These are phyloP conservation scores for Trilocha varians DNA, from an alignment of 2,888 invertebrate species.

Conservation along the genomic window DNA sequence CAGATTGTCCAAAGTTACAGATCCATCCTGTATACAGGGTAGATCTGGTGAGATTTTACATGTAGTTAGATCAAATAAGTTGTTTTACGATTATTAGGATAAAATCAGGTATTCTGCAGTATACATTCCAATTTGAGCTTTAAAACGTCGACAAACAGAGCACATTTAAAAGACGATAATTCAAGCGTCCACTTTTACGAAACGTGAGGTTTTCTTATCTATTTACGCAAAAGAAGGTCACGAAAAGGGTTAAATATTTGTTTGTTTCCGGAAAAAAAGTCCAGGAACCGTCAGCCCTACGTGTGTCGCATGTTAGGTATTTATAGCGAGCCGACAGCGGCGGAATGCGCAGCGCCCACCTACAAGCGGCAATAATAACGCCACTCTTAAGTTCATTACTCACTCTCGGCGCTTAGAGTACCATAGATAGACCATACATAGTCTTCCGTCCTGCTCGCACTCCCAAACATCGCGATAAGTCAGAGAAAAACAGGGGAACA, in stretches of 20 bases:
- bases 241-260: background rate
- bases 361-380: slow-evolving; percentile 41
- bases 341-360: slow-evolving; percentile 51
- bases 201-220: too few species aligned
- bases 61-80: too few species aligned
- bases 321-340: slow-evolving; percentile 31
- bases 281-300: slow-evolving; percentile 17
- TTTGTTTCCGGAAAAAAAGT: background rate
- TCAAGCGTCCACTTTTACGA: too few species aligned
- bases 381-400: slow-evolving; percentile 69
- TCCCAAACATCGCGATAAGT: background rate
- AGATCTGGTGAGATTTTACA: too few species aligned
- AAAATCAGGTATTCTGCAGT: too few species aligned
- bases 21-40: too few species aligned
- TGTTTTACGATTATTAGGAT: too few species aligned
- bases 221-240: background rate
- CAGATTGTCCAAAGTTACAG: too few species aligned
- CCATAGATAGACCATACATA: slow-evolving; percentile 6
- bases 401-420: slow-evolving; percentile 26
- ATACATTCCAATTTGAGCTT: too few species aligned
- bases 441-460: background rate
- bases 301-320: slow-evolving; percentile 24
- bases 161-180: too few species aligned
- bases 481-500: background rate
- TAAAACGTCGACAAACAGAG: too few species aligned